These are phyloP conservation scores for Pristis pectinata DNA, from an alignment of 2,797 vertebrate species.

Conservation along the genomic window DNA sequence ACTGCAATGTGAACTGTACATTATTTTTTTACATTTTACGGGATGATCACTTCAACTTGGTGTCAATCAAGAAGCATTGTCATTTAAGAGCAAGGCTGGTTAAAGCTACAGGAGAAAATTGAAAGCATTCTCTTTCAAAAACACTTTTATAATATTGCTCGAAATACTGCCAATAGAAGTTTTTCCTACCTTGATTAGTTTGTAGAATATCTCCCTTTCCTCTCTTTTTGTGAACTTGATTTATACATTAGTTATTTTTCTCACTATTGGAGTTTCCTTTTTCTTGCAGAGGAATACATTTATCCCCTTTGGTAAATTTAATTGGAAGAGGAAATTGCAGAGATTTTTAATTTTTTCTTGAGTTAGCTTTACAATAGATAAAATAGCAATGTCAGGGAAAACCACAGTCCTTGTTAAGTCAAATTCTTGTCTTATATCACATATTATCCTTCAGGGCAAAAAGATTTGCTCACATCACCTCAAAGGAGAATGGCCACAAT, in stretches of 20 bases:
- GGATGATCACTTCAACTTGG: not conserved
- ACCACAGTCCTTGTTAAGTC: not conserved
- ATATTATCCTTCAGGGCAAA: not conserved
- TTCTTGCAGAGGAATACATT: not conserved
- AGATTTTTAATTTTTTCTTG: not conserved
- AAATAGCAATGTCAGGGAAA: not conserved
- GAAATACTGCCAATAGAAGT: not conserved
- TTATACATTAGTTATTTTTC: not conserved
- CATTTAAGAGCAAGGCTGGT: not conserved
- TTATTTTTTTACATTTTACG: not conserved
- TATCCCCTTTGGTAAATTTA: not conserved
- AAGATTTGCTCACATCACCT: not conserved
- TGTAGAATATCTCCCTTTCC: not conserved
- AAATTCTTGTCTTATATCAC: not conserved
- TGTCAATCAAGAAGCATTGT: not conserved
- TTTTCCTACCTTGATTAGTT: not conserved
- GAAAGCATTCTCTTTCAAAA: not conserved
- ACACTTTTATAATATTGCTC: not conserved
- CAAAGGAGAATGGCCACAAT: not conserved
- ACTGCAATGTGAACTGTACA: not conserved
- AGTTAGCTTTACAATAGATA: not conserved
- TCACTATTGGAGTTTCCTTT: not conserved
- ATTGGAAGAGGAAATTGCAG: not conserved
- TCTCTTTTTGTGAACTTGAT: not conserved
- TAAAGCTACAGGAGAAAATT: not conserved